Evolutionary conservation across 2,888 invertebrate species (phyloP).

Genomic region (Seira musarum): DNA sequence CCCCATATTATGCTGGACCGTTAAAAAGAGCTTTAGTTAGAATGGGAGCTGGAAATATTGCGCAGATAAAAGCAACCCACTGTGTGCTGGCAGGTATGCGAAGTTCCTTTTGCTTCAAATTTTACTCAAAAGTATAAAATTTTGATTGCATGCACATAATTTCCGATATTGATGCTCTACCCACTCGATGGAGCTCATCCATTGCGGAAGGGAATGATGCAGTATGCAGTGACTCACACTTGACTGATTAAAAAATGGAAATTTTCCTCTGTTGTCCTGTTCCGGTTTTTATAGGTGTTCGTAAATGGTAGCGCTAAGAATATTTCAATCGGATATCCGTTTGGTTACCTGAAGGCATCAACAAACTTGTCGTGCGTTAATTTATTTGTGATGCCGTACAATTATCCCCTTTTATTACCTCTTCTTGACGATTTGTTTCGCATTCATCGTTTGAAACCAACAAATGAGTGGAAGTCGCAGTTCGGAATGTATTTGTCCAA

Average conservation of each 20-base stretch:
- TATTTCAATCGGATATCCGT: slow-evolving; percentile 91
- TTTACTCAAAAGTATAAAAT: not conserved
- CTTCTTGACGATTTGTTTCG: slow-evolving; percentile 95
- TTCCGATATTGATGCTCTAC: not conserved
- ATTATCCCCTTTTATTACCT: slow-evolving; percentile 95
- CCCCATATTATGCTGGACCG: slow-evolving; percentile 93
- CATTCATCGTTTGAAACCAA: slow-evolving; percentile 92
- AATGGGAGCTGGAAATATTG: slow-evolving; percentile 90
- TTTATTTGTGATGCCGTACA: slow-evolving; percentile 98
- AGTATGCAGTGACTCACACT: too few species aligned
- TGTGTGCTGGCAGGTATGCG: too few species aligned
- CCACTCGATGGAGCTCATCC: not conserved
- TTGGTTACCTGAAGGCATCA: slow-evolving; percentile 97
- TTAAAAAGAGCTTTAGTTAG: slow-evolving; percentile 90
- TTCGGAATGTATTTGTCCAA: slow-evolving; percentile 95
- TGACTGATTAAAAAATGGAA: not conserved
- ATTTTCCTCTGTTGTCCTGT: not conserved
- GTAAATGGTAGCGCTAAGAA: slow-evolving; percentile 93
- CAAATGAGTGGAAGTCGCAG: slow-evolving; percentile 91
- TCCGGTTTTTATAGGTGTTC: slow-evolving; percentile 79
- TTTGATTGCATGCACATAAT: not conserved
- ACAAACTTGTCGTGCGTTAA: slow-evolving; percentile 95
- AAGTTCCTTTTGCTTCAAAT: slow-evolving; percentile 69
- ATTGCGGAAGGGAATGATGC: not conserved
- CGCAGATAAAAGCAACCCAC: too few species aligned